These are phyloP conservation scores for Eunapius fragilis DNA, from an alignment of 37 sponge, comb jelly and placozoan genomes.

Conservation along the genomic window DNA sequence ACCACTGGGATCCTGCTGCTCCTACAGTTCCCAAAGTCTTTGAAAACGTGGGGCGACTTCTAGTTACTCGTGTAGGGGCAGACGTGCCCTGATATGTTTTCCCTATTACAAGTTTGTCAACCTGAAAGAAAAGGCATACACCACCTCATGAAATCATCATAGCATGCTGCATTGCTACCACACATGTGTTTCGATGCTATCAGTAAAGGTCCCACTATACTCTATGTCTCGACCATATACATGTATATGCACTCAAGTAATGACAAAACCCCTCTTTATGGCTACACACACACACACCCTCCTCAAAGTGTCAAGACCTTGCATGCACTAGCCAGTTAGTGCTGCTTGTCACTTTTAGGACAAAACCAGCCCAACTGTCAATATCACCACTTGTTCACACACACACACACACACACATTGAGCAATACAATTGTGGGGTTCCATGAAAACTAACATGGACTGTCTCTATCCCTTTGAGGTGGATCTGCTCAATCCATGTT, in stretches of 20 bases:
- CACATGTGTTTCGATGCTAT: background rate
- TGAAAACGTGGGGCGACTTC: background rate
- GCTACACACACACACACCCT: too few relatives aligned
- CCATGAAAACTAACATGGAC: conserved; percentile 26
- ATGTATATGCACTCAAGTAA: too few relatives aligned
- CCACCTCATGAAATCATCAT: too few relatives aligned
- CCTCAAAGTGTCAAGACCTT: too few relatives aligned
- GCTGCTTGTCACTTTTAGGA: too few relatives aligned
- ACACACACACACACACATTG: too few relatives aligned
- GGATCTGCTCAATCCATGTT: conserved; percentile 48
- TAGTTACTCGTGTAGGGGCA: background rate
- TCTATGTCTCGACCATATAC: too few relatives aligned
- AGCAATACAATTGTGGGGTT: background rate
- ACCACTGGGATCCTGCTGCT: background rate
- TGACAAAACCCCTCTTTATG: too few relatives aligned
- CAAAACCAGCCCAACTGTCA: too few relatives aligned
- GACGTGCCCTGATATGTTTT: background rate
- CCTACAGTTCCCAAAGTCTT: background rate
- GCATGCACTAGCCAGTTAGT: too few relatives aligned
- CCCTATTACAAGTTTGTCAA: background rate
- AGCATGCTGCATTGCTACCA: background rate
- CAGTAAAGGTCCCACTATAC: background rate
- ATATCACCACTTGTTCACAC: too few relatives aligned
- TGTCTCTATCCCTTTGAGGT: conserved; percentile 41
- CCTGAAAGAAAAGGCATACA: background rate